These are phyloP conservation scores for Pterocles gutturalis DNA, from an alignment of 2,113 vertebrate genomes.

Conservation along the genomic window DNA sequence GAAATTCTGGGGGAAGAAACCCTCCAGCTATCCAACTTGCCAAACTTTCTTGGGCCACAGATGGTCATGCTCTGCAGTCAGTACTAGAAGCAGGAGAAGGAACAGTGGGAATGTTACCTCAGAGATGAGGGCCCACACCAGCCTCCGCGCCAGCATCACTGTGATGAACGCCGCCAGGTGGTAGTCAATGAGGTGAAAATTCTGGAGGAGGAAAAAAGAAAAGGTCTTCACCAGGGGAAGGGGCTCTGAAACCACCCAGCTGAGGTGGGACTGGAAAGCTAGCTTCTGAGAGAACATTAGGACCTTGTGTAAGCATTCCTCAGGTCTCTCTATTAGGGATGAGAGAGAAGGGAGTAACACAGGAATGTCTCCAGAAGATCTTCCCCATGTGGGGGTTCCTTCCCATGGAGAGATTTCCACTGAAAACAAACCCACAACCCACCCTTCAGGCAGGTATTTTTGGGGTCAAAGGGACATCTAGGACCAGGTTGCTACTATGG, in stretches of 20 bases:
- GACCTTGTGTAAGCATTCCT: background rate
- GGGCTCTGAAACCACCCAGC: background rate
- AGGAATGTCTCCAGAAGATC: background rate
- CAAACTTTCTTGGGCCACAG: background rate
- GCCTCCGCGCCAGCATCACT: slow-evolving; percentile 95
- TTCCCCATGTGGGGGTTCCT: background rate
- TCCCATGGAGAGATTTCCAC: background rate
- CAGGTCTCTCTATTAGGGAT: background rate
- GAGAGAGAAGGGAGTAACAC: background rate
- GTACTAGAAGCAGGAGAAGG: background rate
- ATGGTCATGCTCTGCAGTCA: background rate
- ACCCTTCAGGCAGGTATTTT: background rate
- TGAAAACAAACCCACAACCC: background rate
- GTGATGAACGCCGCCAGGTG: slow-evolving; percentile 97
- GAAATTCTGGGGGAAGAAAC: background rate
- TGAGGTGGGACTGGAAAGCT: background rate
- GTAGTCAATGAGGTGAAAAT: slow-evolving; percentile 98
- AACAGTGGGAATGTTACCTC: slow-evolving; percentile 82
- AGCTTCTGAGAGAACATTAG: background rate
- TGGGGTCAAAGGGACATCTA: background rate
- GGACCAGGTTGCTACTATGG: background rate
- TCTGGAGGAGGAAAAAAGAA: slow-evolving; percentile 81
- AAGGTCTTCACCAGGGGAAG: slow-evolving; percentile 36
- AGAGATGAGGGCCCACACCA: slow-evolving; percentile 96
- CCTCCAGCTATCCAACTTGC: background rate